phyloP scores from a whole-genome alignment of 2,113 vertebrate species.

The Hippocampus comes region DNA sequence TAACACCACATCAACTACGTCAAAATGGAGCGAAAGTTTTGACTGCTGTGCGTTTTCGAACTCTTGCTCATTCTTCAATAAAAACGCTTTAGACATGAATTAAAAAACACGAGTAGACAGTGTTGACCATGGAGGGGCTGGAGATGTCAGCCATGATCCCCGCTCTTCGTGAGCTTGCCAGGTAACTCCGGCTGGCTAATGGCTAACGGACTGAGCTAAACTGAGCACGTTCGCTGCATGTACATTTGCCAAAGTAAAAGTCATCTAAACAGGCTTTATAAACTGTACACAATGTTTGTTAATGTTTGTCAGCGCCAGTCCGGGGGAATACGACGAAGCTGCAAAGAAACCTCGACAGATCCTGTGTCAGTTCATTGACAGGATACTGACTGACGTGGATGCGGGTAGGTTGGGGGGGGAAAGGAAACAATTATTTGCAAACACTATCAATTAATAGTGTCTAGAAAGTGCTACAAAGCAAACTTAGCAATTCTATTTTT shows the following conservation, averaged over 20 bases:
- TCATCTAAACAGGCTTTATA: not conserved
- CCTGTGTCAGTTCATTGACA: constrained; percentile 95
- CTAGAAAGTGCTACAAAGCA: not conserved
- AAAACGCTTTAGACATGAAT: not conserved
- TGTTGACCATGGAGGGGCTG: constrained; percentile 73
- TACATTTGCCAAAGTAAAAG: not conserved
- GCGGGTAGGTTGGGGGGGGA: constrained; percentile 77
- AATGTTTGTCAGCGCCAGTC: constrained; percentile 74
- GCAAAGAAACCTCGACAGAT: constrained; percentile 96
- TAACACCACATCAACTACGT: constrained; percentile 47
- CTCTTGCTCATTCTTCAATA: not conserved
- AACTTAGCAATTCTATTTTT: too few species aligned
- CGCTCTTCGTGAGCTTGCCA: constrained; percentile 86
- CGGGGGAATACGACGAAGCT: constrained; percentile 81
- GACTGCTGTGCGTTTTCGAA: not conserved
- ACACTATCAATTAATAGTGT: not conserved
- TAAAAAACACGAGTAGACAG: not conserved
- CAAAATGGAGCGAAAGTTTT: constrained; percentile 65
- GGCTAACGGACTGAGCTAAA: constrained; percentile 20
- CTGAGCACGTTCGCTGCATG: not conserved
- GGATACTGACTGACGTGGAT: constrained; percentile 92
- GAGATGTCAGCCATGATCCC: constrained; percentile 97
- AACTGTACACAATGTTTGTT: not conserved
- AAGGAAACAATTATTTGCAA: not conserved
- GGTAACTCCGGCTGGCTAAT: constrained; percentile 62